phyloP scores from a whole-genome alignment of 2,113 vertebrate species.

The Potamarius usumacintae region DNA sequence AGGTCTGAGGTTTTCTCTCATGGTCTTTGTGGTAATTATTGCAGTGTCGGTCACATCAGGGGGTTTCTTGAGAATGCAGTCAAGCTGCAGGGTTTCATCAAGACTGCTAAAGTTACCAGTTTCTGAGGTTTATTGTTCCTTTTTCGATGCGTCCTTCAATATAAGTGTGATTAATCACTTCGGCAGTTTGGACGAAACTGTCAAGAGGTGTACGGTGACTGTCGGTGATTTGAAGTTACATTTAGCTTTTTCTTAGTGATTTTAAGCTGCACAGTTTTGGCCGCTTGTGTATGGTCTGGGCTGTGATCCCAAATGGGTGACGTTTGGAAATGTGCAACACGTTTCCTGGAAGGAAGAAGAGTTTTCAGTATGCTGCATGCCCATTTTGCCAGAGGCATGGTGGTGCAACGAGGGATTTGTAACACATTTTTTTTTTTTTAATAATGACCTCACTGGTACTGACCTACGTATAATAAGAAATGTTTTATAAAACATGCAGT shows the following conservation, averaged over 20 bases:
- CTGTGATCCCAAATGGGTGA: neutral
- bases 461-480: neutral
- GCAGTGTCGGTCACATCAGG: neutral
- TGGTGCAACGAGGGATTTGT: neutral
- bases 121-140: neutral
- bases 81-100: neutral
- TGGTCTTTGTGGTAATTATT: conserved; percentile 24
- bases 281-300: neutral
- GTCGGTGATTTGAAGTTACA: neutral
- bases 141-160: neutral
- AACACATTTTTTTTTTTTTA: neutral
- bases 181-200: neutral
- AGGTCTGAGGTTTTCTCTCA: conserved; percentile 24
- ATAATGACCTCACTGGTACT: neutral
- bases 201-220: neutral
- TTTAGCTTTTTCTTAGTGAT: neutral
- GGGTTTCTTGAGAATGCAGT: conserved; percentile 1
- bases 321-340: neutral
- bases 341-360: neutral
- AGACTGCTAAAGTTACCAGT: neutral
- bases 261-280: neutral
- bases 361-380: neutral
- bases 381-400: neutral
- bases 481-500: neutral
- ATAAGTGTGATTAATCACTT: neutral